phyloP scores from a whole-genome alignment of 2,888 invertebrate genomes.

The Synanthedon tipuliformis region DNA sequence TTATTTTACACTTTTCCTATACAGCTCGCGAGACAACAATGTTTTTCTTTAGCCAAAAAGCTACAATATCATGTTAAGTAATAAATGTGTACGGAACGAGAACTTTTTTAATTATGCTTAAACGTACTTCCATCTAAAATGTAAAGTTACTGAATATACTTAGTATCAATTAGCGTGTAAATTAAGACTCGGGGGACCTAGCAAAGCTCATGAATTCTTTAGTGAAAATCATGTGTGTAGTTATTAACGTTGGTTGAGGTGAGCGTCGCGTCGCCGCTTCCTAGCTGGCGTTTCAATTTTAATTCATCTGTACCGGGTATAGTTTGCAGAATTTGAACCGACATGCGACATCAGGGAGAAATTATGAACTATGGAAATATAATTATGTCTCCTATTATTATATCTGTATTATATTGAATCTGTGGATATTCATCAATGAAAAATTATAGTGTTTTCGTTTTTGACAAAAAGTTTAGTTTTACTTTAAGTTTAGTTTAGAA shows the following conservation, averaged over 20 bases:
- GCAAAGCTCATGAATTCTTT: neutral
- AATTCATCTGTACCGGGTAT: neutral
- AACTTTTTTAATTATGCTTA: neutral
- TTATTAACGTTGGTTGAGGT: neutral
- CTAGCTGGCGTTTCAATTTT: neutral
- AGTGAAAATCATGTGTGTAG: neutral
- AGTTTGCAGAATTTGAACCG: neutral
- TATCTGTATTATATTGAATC: too few relatives aligned
- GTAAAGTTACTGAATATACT: neutral
- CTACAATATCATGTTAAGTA: too few relatives aligned
- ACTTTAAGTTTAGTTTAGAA: too few relatives aligned
- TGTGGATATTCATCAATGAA: too few relatives aligned
- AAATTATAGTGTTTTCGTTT: too few relatives aligned
- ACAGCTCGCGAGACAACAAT: neutral
- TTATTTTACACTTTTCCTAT: slow-evolving; percentile 39
- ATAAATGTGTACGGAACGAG: neutral
- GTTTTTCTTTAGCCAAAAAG: neutral
- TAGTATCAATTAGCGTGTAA: neutral
- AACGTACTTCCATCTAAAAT: neutral
- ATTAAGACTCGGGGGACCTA: neutral
- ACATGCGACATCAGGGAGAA: neutral
- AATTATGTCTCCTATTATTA: too few relatives aligned
- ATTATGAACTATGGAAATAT: too few relatives aligned
- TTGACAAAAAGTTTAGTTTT: too few relatives aligned
- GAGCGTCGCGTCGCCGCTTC: neutral